These are phyloP conservation scores for Villa cingulata DNA, from an alignment of 2,888 invertebrate genomes.

Conservation along the genomic window DNA sequence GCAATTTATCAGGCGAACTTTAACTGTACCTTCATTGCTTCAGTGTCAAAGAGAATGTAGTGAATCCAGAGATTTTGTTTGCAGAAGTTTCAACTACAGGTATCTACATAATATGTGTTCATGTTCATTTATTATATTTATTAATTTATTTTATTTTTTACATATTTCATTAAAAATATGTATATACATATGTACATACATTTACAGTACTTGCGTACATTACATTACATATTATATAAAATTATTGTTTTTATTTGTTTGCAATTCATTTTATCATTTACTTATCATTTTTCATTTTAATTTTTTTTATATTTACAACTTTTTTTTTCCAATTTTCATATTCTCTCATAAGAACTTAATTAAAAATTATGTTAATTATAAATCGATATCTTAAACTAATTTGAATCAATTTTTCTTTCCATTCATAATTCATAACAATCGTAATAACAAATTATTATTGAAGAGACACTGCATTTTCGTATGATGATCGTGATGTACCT, in stretches of 20 bases:
- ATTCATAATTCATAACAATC: too few species aligned
- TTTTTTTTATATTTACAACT: too few species aligned
- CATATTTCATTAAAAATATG: not conserved
- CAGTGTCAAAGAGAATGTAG: slow-evolving; percentile 77
- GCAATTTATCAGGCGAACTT: slow-evolving; percentile 59
- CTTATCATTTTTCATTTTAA: too few species aligned
- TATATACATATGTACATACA: too few species aligned
- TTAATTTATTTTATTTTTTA: not conserved
- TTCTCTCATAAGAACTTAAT: not conserved
- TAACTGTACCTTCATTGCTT: slow-evolving; percentile 57
- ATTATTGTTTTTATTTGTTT: too few species aligned
- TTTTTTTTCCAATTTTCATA: not conserved
- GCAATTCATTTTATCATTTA: too few species aligned
- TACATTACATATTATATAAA: too few species aligned
- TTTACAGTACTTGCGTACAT: too few species aligned
- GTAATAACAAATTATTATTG: slow-evolving; percentile 2
- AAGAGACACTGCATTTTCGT: slow-evolving; percentile 45
- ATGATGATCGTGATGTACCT: slow-evolving; percentile 42
- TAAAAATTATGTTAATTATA: not conserved
- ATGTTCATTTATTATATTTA: not conserved
- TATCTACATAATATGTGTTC: slow-evolving; percentile 21
- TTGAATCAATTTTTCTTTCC: not conserved
- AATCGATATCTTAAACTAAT: not conserved
- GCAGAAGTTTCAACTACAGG: slow-evolving; percentile 78
- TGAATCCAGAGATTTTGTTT: slow-evolving; percentile 68